These are phyloP conservation scores for Lindbergichthys nudifrons DNA, from an alignment of 2,797 vertebrate genomes.

Conservation along the genomic window DNA sequence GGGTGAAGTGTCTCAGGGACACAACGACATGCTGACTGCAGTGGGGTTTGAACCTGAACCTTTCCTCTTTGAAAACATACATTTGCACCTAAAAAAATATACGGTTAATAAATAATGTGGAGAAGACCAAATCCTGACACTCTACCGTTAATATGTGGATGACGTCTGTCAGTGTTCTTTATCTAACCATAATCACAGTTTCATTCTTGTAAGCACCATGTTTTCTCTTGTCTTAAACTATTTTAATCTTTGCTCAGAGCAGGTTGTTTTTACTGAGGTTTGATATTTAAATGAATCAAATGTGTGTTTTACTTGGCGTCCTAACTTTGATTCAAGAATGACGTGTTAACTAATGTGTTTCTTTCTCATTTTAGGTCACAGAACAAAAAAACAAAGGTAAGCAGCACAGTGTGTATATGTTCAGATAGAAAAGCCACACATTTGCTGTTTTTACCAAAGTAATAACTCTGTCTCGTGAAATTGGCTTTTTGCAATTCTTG, in stretches of 20 bases:
- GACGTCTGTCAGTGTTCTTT: neutral
- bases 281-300: slow-evolving; percentile 5
- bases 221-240: neutral
- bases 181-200: slow-evolving; percentile 14
- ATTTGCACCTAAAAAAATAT: neutral
- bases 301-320: neutral
- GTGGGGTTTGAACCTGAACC: too few relatives aligned
- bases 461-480: neutral
- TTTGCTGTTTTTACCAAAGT: neutral
- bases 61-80: neutral
- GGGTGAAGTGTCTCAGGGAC: too few relatives aligned
- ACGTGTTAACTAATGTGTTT: slow-evolving; percentile 19
- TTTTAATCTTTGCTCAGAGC: neutral
- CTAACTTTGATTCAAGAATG: neutral
- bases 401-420: slow-evolving; percentile 33
- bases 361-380: slow-evolving; percentile 90
- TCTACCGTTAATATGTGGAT: neutral
- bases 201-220: neutral
- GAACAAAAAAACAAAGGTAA: slow-evolving; percentile 99
- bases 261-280: neutral
- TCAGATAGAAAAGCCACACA: neutral
- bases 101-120: neutral
- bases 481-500: neutral
- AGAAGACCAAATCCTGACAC: neutral
- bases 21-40: too few relatives aligned